Evolutionary conservation across 2,113 vertebrate species (phyloP), one percentile per base, ranked within the genome.

Genomic region (Chaenocephalus aceratus): DNA sequence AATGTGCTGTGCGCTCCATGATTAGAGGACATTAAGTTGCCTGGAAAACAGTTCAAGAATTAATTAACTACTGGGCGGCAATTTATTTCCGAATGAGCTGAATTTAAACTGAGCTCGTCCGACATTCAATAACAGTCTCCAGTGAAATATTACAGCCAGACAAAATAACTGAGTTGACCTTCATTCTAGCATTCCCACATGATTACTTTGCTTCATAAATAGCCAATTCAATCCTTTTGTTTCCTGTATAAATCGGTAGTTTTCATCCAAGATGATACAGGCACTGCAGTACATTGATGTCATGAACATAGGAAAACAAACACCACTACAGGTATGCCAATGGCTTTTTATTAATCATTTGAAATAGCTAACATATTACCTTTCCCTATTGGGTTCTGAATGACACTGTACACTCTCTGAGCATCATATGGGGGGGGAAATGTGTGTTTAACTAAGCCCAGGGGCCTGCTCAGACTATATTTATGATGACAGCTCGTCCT

Each of bases 1-100:
- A 79, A 59, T 86, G 69, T 73, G 77, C 76, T 70, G 66, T 4
- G 69, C 70, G 59, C 68, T 71, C 70, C 73, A 41, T 61, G 78
- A 87, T 72, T 77, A 74, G 56, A 71, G 76, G 80, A 67, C 72
- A 85, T 79, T 75, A 69, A 65, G 56, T 76, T 74, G 77, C 51
- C 77, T 70, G 60, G 57, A 77, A 84, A 86, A 84, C 73, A 71
- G 70, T 77, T 80, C 51, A 72, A 76, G 74, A 83, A 86, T 85
- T 88, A 89, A 89, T 89, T 89, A 88, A 65, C 75, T 68, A 34
- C 59, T 15, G 74, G 59, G 52, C 48, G 13, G 79, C 81, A 83
- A 61, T 89, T 85, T 46, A 61, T 80, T 75, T 78, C 52, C 26
- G 36, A 80, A 80, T 72, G 46, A 85, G 64, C 61, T 7, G 64